A percentile compares a stretch with the other conserved stretches of the same genome.
phyloP scores from a whole-genome alignment of 2,797 vertebrate species.

The Amphiprion clarkii region DNA sequence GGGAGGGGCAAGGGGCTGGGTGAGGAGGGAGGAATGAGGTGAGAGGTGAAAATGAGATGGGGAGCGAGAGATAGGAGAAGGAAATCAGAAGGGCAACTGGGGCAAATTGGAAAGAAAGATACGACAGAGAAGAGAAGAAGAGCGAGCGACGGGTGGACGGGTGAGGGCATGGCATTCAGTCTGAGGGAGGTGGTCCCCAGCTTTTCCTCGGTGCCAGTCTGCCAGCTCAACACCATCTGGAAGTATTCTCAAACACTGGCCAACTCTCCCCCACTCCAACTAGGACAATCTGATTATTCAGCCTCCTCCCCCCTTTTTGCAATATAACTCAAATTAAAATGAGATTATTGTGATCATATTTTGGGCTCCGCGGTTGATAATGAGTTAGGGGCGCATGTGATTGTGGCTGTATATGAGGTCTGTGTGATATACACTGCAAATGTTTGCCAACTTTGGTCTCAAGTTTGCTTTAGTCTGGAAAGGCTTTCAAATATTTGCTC shows the following conservation, averaged over 20 bases:
- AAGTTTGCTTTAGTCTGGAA: conserved; percentile 71
- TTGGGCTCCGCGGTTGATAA: conserved; percentile 72
- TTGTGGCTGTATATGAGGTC: conserved; percentile 63
- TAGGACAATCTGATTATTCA: conserved; percentile 81
- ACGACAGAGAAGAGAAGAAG: conserved; percentile 17
- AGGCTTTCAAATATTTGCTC: conserved; percentile 75
- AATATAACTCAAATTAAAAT: conserved; percentile 84
- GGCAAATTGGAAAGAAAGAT: conserved; percentile 30
- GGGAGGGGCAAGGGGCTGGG: conserved; percentile 30
- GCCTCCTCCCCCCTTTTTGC: conserved; percentile 34
- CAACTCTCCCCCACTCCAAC: conserved; percentile 80
- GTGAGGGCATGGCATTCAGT: conserved; percentile 58
- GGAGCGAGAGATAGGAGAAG: conserved; percentile 36
- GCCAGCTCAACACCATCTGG: conserved; percentile 91
- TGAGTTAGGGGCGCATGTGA: conserved; percentile 65
- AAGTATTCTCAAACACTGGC: conserved; percentile 87
- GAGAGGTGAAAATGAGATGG: conserved; percentile 48
- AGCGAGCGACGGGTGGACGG: conserved; percentile 27
- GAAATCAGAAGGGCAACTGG: conserved; percentile 47
- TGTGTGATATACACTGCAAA: conserved; percentile 69
- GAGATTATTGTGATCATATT: conserved; percentile 82
- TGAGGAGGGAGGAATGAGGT: conserved; percentile 21
- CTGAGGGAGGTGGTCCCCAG: conserved; percentile 70
- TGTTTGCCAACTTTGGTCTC: conserved; percentile 75
- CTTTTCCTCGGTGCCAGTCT: conserved; percentile 85